Base-by-base conservation (phyloP, 1,140 invertebrate genomes). In the Caerostris extrusa region DNA sequence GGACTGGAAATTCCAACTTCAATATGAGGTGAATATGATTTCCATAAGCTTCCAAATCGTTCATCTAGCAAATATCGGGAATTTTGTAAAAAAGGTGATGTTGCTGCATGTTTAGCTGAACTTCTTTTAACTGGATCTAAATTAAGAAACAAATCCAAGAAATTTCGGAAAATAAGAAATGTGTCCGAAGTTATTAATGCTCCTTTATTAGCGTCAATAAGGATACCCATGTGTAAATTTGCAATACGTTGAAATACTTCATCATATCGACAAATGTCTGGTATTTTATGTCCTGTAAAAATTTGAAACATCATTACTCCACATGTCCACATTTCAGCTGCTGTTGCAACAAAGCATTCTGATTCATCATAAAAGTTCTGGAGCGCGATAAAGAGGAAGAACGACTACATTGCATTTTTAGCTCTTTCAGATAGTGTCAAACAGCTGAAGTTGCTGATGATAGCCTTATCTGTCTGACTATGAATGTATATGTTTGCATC, bases 301-400 rank as follows among this genome's bases (percentile, higher is more conserved):
- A 93, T 17, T 50, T 81, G 58, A 34, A 93, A n/a, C n/a, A 93
- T 60, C 57, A 93, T 58, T 6, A 60, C 69, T 3, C 92, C 92
- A 64, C 92, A 88, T 7, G 92, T 12, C 92, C 92, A 93, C 57
- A 93, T 93, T 88, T 93, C 92, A n/a, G 92, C 92, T 1, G 14
- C 14, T 53, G 61, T 55, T n/a, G 85, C 55, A 56, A 88, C 34
- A 81, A 93, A 88, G 5, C 19, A 50, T 2, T 88, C 67, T 10
- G 7, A 50, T 7, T 61, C 50, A 14, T 7, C 6, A 91, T 14
- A 4, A n/a, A 17, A 93, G 6, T 61, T 93, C 92, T 61, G 92
- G 92, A 17, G 92, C 64, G 3, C 7, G 19, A 81, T 88, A 93
- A 4, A 77, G 56, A 57, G 64, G 8, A 12, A 14, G 19, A 1